Evolutionary conservation across 1,140 invertebrate genomes (phyloP).

Genomic region (Drosophila seguyi): DNA sequence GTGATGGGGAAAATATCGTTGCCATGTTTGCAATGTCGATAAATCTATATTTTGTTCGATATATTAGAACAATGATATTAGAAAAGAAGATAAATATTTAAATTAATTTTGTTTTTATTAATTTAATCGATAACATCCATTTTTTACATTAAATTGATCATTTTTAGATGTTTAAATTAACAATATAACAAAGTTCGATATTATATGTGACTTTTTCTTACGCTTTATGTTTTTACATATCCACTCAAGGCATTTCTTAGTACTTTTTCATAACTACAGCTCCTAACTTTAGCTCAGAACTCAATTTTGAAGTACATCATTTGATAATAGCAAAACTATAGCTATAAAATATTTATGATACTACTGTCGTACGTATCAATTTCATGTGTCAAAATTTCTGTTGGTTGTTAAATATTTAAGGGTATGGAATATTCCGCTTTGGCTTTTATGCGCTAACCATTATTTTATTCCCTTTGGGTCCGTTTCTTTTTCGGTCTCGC

Average conservation of each 20-base stretch:
- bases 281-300: not conserved
- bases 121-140: too few species aligned
- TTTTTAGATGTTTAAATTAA: too few species aligned
- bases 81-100: too few species aligned
- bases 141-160: too few species aligned
- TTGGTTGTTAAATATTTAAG: conserved; percentile 6
- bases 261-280: not conserved
- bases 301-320: not conserved
- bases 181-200: not conserved
- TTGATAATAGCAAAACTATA: not conserved
- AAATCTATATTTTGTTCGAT: not conserved
- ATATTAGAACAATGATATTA: too few species aligned
- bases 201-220: not conserved
- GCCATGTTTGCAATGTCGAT: not conserved
- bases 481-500: conserved; percentile 24
- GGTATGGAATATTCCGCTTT: not conserved
- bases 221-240: not conserved
- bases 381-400: not conserved
- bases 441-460: not conserved
- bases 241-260: not conserved
- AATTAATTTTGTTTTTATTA: too few species aligned
- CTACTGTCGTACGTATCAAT: not conserved
- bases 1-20: not conserved
- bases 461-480: conserved; percentile 38
- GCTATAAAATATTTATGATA: conserved; percentile 2